Evolutionary conservation across 2,888 invertebrate species (phyloP).

Genomic region (Mesoligia furuncula): DNA sequence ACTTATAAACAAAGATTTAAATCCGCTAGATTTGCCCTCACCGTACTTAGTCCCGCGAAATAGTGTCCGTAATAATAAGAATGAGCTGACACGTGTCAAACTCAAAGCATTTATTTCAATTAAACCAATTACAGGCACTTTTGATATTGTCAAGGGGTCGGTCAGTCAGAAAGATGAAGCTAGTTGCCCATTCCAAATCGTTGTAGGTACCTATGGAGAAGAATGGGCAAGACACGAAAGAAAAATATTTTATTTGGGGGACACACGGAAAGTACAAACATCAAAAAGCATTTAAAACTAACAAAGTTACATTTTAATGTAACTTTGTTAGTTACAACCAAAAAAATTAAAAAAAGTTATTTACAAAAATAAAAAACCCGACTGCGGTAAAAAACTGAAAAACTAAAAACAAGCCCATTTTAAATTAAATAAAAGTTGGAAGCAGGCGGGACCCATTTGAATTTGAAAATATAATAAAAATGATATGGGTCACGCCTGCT

Average conservation of each 20-base stretch:
- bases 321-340: too few species aligned
- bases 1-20: conserved; percentile 19
- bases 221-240: background rate
- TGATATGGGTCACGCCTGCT: too few species aligned
- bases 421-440: too few species aligned
- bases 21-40: conserved; percentile 2
- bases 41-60: background rate
- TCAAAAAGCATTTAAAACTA: background rate
- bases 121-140: background rate
- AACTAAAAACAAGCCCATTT: too few species aligned
- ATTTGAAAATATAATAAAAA: too few species aligned
- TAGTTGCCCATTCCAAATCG: too few species aligned
- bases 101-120: background rate
- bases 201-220: background rate
- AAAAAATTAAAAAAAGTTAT: too few species aligned
- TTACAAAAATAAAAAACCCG: too few species aligned
- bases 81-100: background rate
- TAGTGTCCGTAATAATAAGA: background rate
- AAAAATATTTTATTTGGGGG: too few species aligned
- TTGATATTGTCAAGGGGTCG: background rate
- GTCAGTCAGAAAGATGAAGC: background rate
- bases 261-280: background rate
- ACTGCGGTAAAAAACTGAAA: too few species aligned
- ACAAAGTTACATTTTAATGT: too few species aligned
- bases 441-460: too few species aligned